A percentile compares a stretch with the other conserved stretches of the same genome.
These are phyloP conservation scores for Sprattus sprattus DNA, from an alignment of 2,113 vertebrate genomes.

Conservation along the genomic window DNA sequence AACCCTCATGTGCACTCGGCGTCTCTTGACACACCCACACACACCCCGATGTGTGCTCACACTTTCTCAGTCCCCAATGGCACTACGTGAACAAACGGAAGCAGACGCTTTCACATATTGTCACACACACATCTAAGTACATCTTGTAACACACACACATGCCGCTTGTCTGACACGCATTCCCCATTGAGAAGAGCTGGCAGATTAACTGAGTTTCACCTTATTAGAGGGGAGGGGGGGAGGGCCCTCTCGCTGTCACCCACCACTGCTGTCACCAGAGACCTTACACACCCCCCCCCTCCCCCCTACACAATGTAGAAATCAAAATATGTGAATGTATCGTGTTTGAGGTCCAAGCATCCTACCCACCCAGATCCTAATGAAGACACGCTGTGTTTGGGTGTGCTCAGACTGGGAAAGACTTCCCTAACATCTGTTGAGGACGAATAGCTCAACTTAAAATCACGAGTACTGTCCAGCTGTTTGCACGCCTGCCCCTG, in stretches of 20 bases:
- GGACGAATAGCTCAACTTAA: slow-evolving; percentile 42
- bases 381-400: not conserved
- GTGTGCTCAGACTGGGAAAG: slow-evolving; percentile 2
- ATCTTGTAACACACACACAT: not conserved
- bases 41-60: not conserved
- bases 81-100: not conserved
- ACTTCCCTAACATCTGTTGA: slow-evolving; percentile 39
- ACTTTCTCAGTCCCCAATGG: not conserved
- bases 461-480: slow-evolving; percentile 44
- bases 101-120: not conserved
- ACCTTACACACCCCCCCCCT: not conserved
- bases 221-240: no score
- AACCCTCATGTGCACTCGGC: not conserved
- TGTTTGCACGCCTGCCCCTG: not conserved
- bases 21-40: not conserved
- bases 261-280: not conserved
- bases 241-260: not conserved
- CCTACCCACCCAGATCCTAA: not conserved
- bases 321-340: not conserved
- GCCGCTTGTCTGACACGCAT: not conserved
- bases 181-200: not conserved
- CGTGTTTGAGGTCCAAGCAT: not conserved
- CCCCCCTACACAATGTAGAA: not conserved
- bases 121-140: not conserved
- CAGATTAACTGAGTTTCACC: not conserved